phyloP scores from a whole-genome alignment of 2,113 vertebrate genomes.

The Cathartes aura region DNA sequence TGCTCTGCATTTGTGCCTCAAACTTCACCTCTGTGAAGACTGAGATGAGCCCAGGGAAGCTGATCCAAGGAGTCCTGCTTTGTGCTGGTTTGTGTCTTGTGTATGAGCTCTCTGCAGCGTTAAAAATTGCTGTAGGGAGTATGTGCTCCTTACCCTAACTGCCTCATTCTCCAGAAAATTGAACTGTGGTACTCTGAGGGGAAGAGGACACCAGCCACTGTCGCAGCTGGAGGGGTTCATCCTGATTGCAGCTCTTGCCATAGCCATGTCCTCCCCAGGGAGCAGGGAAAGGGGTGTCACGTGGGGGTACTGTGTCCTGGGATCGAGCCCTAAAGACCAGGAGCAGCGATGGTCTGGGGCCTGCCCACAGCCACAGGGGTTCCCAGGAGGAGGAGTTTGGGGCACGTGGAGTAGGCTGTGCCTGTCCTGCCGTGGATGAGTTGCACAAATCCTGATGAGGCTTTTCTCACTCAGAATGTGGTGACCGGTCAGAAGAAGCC shows the following conservation, averaged over 20 bases:
- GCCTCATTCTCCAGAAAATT: neutral
- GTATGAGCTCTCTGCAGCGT: neutral
- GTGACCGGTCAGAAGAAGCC: neutral
- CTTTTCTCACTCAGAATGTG: neutral
- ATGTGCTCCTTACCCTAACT: neutral
- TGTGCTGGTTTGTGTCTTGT: neutral
- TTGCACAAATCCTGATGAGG: neutral
- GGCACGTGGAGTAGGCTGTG: neutral
- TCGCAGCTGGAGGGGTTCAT: neutral
- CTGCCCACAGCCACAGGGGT: neutral
- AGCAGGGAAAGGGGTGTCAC: neutral
- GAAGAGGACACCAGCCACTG: neutral
- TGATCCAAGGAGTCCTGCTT: neutral
- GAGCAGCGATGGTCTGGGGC: neutral
- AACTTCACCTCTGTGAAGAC: neutral
- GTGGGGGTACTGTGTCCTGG: neutral
- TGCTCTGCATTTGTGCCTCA: neutral
- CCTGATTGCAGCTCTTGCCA: neutral
- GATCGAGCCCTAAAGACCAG: neutral
- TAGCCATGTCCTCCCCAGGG: neutral
- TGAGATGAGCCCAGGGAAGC: neutral
- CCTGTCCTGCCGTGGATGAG: neutral
- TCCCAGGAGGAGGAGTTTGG: neutral
- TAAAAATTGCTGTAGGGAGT: neutral
- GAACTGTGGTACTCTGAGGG: neutral